These are phyloP conservation scores for Laticauda colubrina DNA, from an alignment of 2,113 vertebrate genomes.

Conservation along the genomic window DNA sequence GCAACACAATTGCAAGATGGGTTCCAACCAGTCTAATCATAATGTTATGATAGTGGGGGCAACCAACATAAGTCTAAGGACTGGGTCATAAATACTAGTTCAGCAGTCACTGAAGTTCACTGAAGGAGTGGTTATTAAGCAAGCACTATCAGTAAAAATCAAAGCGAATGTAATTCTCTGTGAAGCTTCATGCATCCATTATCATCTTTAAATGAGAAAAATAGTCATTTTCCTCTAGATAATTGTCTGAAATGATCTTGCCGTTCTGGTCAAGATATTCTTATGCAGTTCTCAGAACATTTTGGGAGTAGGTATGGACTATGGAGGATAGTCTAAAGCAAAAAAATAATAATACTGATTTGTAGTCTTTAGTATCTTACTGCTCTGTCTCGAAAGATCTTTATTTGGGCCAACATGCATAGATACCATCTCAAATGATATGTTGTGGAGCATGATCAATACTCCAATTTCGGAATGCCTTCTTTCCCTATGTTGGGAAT, in stretches of 20 bases:
- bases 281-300: neutral
- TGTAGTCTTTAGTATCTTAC: neutral
- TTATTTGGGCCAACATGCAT: neutral
- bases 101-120: neutral
- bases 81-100: neutral
- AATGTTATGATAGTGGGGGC: neutral
- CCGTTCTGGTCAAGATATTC: neutral
- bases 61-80: neutral
- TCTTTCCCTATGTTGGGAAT: neutral
- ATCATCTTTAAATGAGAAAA: neutral
- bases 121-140: neutral
- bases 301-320: neutral
- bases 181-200: neutral
- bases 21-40: neutral
- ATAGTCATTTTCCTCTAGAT: neutral
- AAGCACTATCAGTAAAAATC: neutral
- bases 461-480: neutral
- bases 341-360: neutral
- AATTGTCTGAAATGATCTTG: neutral
- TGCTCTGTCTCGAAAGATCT: neutral
- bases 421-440: neutral
- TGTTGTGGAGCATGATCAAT: neutral
- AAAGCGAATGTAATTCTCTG: neutral
- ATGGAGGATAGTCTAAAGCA: neutral
- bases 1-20: neutral